Percentiles rank a stretch among this genome's conserved stretches.
These are phyloP conservation scores for Meandrina meandrites DNA, from an alignment of 92 coral and sea anemone species.

Conservation along the genomic window DNA sequence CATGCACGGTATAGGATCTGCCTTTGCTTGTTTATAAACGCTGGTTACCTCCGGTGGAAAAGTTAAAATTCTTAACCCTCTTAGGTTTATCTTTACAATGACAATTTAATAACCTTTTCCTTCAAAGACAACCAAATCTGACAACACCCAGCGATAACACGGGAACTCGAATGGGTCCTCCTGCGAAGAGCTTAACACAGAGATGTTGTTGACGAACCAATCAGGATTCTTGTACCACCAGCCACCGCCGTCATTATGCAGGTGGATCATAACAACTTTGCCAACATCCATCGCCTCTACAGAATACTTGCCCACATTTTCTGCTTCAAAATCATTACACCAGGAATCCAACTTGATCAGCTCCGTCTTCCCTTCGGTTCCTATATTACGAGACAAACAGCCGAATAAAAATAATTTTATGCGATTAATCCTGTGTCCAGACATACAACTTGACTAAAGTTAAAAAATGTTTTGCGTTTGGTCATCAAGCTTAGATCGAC, in stretches of 20 bases:
- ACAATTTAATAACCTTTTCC: constrained; percentile 59
- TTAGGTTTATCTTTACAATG: too few species aligned
- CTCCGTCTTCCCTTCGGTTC: constrained; percentile 82
- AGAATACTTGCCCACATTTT: constrained; percentile 54
- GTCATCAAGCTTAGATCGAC: too few species aligned
- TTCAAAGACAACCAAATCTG: constrained; percentile 60
- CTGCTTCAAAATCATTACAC: constrained; percentile 66
- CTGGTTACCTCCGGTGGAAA: too few species aligned
- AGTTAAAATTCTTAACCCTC: too few species aligned
- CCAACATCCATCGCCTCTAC: constrained; percentile 83
- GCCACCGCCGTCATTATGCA: constrained; percentile 64
- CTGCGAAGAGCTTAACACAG: constrained; percentile 51
- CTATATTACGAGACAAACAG: constrained; percentile 18
- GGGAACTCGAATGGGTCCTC: constrained; percentile 60
- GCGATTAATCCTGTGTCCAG: too few species aligned
- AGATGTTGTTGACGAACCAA: constrained; percentile 80
- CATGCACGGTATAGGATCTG: too few species aligned
- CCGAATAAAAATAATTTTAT: too few species aligned
- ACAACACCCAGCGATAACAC: constrained; percentile 72
- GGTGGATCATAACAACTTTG: constrained; percentile 64
- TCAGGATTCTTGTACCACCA: constrained; percentile 44
- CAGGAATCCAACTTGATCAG: constrained; percentile 54
- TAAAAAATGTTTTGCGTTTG: too few species aligned
- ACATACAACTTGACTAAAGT: too few species aligned
- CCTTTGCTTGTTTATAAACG: too few species aligned